Evolutionary conservation across 2,797 vertebrate species (phyloP).

Genomic region (Neosalanx taihuensis): DNA sequence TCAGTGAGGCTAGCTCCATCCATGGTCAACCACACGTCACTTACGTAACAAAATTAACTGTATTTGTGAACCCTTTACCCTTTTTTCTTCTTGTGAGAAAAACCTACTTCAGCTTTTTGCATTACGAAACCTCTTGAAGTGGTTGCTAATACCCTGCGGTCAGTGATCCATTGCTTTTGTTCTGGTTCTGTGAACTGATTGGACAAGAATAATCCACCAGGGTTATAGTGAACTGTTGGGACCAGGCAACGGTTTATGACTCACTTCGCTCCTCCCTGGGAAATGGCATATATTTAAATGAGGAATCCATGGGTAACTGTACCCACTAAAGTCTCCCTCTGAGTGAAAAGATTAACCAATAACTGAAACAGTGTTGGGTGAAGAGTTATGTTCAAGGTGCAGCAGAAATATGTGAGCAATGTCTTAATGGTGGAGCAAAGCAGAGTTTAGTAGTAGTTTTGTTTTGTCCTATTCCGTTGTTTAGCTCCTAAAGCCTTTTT

Average conservation of each 20-base stretch:
- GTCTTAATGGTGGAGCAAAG: slow-evolving; percentile 1
- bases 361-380: background rate
- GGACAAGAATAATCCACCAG: slow-evolving; percentile 24
- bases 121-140: slow-evolving; percentile 30
- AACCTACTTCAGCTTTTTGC: slow-evolving; percentile 31
- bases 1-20: background rate
- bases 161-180: slow-evolving; percentile 30
- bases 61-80: too few species aligned
- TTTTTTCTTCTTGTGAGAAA: slow-evolving; percentile 37
- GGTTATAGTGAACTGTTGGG: slow-evolving; percentile 62
- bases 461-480: slow-evolving; percentile 7
- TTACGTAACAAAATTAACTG: too few species aligned
- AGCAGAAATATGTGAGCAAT: slow-evolving; percentile 7
- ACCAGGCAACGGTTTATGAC: slow-evolving; percentile 61
- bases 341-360: slow-evolving; percentile 23
- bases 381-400: slow-evolving; percentile 7
- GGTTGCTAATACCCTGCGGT: slow-evolving; percentile 39
- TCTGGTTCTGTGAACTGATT: slow-evolving; percentile 41
- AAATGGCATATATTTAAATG: slow-evolving; percentile 64
- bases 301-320: slow-evolving; percentile 33
- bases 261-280: slow-evolving; percentile 44
- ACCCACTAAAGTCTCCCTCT: slow-evolving; percentile 33
- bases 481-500: slow-evolving; percentile 15
- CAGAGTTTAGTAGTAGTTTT: background rate
- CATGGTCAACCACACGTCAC: background rate